Base-by-base conservation (phyloP, 2,113 vertebrate genomes). In the Myiopsitta monachus region DNA sequence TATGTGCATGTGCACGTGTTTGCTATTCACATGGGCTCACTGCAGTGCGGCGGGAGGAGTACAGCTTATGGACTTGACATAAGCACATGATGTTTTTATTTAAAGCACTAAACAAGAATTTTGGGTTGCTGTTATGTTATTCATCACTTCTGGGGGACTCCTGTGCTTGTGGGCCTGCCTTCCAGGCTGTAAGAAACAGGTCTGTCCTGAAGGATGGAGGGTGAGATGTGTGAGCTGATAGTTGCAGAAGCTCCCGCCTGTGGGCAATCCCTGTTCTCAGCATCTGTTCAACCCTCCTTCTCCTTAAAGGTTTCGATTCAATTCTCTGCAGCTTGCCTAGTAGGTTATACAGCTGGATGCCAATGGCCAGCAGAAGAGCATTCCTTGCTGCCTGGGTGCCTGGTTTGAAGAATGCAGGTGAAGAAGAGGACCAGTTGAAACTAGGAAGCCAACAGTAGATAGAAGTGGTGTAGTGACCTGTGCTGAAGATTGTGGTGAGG, bases 11-110 rank as follows among this genome's bases (percentile, higher is more conserved):
- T 85, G 78, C 13, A 1, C 38, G 72, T 75, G 80, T 90, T 90
- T 94, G 90, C 83, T 86, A 92, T 90, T 93, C 80, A 70, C 62
- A 52, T 22, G 80, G 90, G 88, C 83, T 96, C 73, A 1, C 92
- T 83, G 92, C 90, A 87, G 86, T 90, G 95, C 22, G 0, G 88
- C 1, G 6, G 41, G 77, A 77, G 57, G 90, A 33, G 39, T 28
- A n/a, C 30, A 49, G 81, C 88, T 86, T 73, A 66, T 13, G 78
- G 94, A 87, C 44, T 27, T 47, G 69, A 79, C 61, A 46, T 11
- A 47, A 66, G 68, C 3, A 1, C 10, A 4, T 23, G 52, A 28
- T 38, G 4, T 18, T 93, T 92, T 78, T 83, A 49, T 66, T 87
- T 82, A 46, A 84, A 66, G 80, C 83, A 11, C 80, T 88, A 36